Percentiles rank a stretch among this genome's conserved stretches.
These are phyloP conservation scores for Mareca strepera DNA, from an alignment of 2,797 vertebrate species.

Conservation along the genomic window DNA sequence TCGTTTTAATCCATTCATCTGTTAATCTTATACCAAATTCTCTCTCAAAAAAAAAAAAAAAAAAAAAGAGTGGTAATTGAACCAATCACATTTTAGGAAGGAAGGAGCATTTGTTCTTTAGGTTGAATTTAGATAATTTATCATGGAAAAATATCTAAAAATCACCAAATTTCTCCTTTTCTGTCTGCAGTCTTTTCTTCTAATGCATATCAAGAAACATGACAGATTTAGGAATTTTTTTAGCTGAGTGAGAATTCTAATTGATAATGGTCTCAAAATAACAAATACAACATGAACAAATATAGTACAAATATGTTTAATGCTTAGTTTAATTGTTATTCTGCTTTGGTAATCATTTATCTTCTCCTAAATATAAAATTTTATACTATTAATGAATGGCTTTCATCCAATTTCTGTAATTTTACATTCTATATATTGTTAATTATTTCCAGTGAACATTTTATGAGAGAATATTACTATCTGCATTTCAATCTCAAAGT, in stretches of 20 bases:
- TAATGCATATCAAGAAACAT: background rate
- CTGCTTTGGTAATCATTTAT: conserved; percentile 22
- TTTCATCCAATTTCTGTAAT: conserved; percentile 42
- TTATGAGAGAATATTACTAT: background rate
- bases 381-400: conserved; percentile 5
- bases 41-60: accelerated
- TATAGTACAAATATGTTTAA: background rate
- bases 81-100: background rate
- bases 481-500: background rate
- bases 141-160: background rate
- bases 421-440: conserved; percentile 5
- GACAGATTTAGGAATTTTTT: background rate
- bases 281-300: background rate
- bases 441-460: conserved; percentile 31
- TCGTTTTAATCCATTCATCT: background rate
- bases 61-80: background rate
- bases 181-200: background rate
- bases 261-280: conserved; percentile 25
- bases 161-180: background rate
- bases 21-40: background rate
- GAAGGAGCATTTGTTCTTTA: background rate
- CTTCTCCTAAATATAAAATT: conserved; percentile 38
- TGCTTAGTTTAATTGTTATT: conserved; percentile 12
- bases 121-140: background rate
- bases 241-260: background rate